These are phyloP conservation scores for Amphiura filiformis DNA, from an alignment of 35 echinoderm and acorn worm genomes.

Conservation along the genomic window DNA sequence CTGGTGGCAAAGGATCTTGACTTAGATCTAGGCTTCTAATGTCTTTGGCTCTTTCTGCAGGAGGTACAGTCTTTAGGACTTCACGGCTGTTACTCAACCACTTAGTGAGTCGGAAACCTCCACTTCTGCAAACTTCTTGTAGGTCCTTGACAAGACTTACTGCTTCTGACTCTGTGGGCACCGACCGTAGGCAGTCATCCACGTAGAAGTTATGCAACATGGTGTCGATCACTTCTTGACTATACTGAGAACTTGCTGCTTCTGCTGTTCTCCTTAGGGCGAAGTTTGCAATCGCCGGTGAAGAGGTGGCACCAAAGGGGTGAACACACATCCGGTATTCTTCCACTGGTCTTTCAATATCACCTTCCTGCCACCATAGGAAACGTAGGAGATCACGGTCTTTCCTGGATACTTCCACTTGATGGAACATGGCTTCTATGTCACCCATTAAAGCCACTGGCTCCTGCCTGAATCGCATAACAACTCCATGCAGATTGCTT, in stretches of 20 bases:
- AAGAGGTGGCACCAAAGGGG: constrained; percentile 46
- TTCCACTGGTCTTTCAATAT: neutral
- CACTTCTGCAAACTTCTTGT: constrained; percentile 19
- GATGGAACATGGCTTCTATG: no score
- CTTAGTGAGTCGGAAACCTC: constrained; percentile 54
- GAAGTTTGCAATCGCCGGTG: constrained; percentile 52
- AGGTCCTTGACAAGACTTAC: constrained; percentile 18
- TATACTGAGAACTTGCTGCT: constrained; percentile 19
- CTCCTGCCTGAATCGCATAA: no score
- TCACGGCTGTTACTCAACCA: constrained; percentile 34
- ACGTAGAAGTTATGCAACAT: constrained; percentile 58
- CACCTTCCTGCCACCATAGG: constrained; percentile 61
- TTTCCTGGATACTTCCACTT: no score
- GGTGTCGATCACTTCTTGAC: neutral
- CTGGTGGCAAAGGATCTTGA: constrained; percentile 27
- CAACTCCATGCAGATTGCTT: no score
- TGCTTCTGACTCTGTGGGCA: constrained; percentile 27
- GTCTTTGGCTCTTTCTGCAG: neutral
- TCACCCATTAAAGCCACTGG: no score
- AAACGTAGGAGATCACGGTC: no score
- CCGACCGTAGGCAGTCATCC: constrained; percentile 59
- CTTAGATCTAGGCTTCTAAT: constrained; percentile 32
- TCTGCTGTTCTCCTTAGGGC: constrained; percentile 49
- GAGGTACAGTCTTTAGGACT: constrained; percentile 31
- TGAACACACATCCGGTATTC: constrained; percentile 57